A percentile compares a stretch with the other conserved stretches of the same genome.
phyloP scores from a whole-genome alignment of 2,113 vertebrate species.

The Manacus vitellinus region DNA sequence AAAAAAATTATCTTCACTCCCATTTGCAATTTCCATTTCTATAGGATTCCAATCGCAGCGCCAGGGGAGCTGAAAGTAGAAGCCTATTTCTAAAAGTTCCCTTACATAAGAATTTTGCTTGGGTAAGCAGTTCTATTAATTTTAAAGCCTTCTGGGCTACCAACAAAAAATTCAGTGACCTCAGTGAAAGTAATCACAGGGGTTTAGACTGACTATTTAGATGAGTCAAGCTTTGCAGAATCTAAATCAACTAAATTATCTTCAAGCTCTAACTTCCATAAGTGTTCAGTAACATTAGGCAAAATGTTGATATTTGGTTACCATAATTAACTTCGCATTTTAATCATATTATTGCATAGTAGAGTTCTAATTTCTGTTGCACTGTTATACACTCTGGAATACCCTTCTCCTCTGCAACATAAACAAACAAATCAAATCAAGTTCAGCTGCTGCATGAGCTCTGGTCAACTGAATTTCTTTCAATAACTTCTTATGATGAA shows the following conservation, averaged over 20 bases:
- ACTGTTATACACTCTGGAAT: not conserved
- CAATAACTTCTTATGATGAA: conserved; percentile 21
- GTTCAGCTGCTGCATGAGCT: not conserved
- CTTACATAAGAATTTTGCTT: not conserved
- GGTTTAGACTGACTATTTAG: not conserved
- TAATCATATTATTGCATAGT: not conserved
- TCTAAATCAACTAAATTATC: not conserved
- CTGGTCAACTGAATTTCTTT: not conserved
- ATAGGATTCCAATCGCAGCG: not conserved
- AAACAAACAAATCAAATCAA: conserved; percentile 28
- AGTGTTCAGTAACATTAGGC: not conserved
- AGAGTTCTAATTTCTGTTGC: conserved; percentile 29
- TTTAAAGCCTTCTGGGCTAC: conserved; percentile 6
- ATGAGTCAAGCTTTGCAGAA: not conserved
- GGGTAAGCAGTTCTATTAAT: not conserved
- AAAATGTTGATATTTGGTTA: conserved; percentile 24
- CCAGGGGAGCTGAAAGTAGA: not conserved
- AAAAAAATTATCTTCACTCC: not conserved
- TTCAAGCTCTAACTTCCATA: conserved; percentile 23
- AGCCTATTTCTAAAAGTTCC: not conserved
- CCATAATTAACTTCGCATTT: conserved; percentile 45
- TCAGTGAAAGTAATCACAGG: not conserved
- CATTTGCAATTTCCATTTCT: not conserved
- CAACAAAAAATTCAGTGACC: not conserved
- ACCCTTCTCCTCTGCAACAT: not conserved